Base-by-base conservation (phyloP, 2,797 vertebrate genomes). In the Hemibagrus guttatus region DNA sequence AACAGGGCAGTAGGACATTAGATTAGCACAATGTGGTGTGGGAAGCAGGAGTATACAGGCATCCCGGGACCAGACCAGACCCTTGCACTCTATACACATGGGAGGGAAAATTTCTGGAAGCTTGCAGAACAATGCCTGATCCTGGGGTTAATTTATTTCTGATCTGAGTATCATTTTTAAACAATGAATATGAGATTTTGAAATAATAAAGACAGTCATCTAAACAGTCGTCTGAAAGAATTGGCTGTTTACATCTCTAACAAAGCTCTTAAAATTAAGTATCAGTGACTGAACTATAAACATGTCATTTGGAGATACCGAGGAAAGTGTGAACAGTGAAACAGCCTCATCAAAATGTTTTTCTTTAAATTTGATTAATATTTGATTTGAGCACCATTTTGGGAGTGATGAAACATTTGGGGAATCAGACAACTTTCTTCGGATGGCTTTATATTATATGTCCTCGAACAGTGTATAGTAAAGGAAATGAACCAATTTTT, bases 41-140 rank as follows among this genome's bases (percentile, higher is more conserved):
- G 46, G 83, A 81, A 89, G 85, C 85, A 69, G 76, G 87, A 86
- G 58, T 49, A 56, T 81, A 84, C 78, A 66, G 61, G 74, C 85
- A 82, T 89, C 81, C 82, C 61, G 46, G 69, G 83, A 87, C 84
- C 35, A 68, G 79, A 79, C n/a, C 61, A 61, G 61, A 54, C 61
- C 71, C 58, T 86, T 87, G 84, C 39, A 31, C 31, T 86, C 69
- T 81, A 63, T 63, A 86, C 84, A 84, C 76, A 80, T 66, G 7
- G 8, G 81, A 79, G 64, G 56, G 61, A 85, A 46, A n/a, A 42
- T 86, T 83, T 71, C 52, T 63, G 21, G 59, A 52, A 21, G 31
- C 82, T 35, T 83, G 23, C 56, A 58, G 76, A 85, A 76, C 69
- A 72, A 79, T 74, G 69, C 49, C 81, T 42, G 49, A 83, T 46